These are phyloP conservation scores for Pomacea maculata DNA, from an alignment of 1,140 invertebrate species.

Conservation along the genomic window DNA sequence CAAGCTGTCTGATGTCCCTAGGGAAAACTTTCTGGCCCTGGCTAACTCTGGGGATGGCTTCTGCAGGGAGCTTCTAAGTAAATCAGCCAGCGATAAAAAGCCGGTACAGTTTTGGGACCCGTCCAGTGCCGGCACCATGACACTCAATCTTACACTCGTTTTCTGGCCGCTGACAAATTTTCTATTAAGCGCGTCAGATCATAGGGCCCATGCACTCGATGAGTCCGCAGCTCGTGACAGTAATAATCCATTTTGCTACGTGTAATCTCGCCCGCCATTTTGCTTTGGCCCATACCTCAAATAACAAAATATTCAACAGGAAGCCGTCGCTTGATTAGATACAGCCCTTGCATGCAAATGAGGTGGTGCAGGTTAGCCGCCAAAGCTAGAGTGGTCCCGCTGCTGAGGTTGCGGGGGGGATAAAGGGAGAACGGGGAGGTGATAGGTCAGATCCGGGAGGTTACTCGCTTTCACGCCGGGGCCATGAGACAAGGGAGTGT, in stretches of 20 bases:
- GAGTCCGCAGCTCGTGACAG: slow-evolving; percentile 2
- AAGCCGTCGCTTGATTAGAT: too few species aligned
- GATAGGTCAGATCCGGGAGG: too few species aligned
- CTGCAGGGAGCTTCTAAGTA: slow-evolving; percentile 13
- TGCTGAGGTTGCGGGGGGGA: too few species aligned
- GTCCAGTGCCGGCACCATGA: background rate
- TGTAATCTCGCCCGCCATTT: background rate
- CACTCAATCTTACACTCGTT: slow-evolving; percentile 20
- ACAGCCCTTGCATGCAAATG: too few species aligned
- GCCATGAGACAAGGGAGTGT: too few species aligned
- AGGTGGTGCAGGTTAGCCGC: too few species aligned
- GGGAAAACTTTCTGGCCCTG: background rate
- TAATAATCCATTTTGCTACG: slow-evolving; percentile 19
- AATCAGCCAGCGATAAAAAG: slow-evolving; percentile 7
- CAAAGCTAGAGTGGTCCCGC: too few species aligned
- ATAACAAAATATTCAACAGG: too few species aligned
- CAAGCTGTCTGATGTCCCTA: background rate
- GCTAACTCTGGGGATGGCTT: background rate
- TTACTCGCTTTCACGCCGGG: too few species aligned
- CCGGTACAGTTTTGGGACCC: background rate
- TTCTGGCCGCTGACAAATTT: slow-evolving; percentile 19
- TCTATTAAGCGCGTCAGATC: slow-evolving; percentile 24
- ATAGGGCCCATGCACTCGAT: slow-evolving; percentile 1
- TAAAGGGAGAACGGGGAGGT: too few species aligned
- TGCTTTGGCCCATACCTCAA: too few species aligned